These are phyloP conservation scores for Rhinichthys osculus DNA, from an alignment of 2,797 vertebrate genomes.

Conservation along the genomic window DNA sequence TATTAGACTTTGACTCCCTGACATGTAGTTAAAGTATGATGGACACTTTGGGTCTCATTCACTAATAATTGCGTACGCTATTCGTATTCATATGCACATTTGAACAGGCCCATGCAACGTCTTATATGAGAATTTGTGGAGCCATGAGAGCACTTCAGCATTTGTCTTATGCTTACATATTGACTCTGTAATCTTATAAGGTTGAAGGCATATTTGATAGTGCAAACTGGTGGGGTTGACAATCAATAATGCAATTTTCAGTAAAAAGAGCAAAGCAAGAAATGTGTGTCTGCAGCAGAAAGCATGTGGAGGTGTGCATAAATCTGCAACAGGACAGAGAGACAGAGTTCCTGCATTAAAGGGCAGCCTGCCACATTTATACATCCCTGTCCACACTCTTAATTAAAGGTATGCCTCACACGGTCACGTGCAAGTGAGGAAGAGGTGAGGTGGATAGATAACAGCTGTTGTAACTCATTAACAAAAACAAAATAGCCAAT, in stretches of 20 bases:
- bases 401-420: conserved; percentile 53
- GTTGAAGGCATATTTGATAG: conserved; percentile 35
- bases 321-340: conserved; percentile 62
- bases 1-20: neutral
- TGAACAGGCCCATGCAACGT: neutral
- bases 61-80: too few species aligned
- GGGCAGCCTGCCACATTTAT: conserved; percentile 61
- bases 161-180: conserved; percentile 14
- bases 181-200: neutral
- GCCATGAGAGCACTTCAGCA: neutral
- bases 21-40: neutral
- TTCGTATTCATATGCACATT: too few species aligned
- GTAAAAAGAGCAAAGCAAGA: conserved; percentile 3
- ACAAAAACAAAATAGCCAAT: neutral
- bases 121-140: neutral
- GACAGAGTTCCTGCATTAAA: conserved; percentile 63
- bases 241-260: conserved; percentile 38
- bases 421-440: neutral
- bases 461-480: neutral
- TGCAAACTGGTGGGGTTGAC: conserved; percentile 18
- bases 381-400: conserved; percentile 41
- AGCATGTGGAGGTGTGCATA: conserved; percentile 52
- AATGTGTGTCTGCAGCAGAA: conserved; percentile 56
- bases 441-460: neutral
- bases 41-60: neutral